Conservation (phyloP, 2,888 invertebrate genomes). For the Folsomia candida region DNA sequence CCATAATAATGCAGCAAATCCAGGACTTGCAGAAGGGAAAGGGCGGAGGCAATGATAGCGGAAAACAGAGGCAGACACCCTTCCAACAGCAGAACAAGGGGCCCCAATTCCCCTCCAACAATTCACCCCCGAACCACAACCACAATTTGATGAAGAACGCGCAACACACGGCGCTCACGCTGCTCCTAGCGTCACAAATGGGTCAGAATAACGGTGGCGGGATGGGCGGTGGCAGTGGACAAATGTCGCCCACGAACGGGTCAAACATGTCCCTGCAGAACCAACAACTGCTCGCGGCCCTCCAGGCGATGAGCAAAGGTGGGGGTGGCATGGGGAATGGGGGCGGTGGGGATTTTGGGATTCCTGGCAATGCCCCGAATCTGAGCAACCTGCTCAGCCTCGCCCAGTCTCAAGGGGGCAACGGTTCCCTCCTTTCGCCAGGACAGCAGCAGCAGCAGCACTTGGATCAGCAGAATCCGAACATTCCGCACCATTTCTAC, state of each 20-base stretch:
- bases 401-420: conserved; percentile 35
- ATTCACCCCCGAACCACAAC: conserved; percentile 31
- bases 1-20: conserved; percentile 55
- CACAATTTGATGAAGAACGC: conserved; percentile 51
- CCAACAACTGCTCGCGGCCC: conserved; percentile 52
- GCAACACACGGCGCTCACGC: conserved; percentile 53
- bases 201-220: conserved; percentile 44
- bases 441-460: conserved; percentile 24
- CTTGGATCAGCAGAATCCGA: conserved; percentile 35
- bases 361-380: conserved; percentile 47
- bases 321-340: conserved; percentile 29
- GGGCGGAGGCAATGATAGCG: conserved; percentile 28
- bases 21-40: conserved; percentile 53
- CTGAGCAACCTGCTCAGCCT: conserved; percentile 48
- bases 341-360: conserved; percentile 38
- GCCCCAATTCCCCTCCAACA: background rate
- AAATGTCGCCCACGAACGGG: conserved; percentile 41
- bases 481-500: conserved; percentile 48
- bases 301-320: conserved; percentile 53
- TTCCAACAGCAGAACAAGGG: conserved; percentile 38
- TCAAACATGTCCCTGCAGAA: conserved; percentile 45
- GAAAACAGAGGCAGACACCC: conserved; percentile 35
- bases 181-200: conserved; percentile 53
- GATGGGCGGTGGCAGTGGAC: conserved; percentile 33
- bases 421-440: conserved; percentile 14